phyloP scores from a whole-genome alignment of 2,113 vertebrate species.

The Morphnarchus princeps region DNA sequence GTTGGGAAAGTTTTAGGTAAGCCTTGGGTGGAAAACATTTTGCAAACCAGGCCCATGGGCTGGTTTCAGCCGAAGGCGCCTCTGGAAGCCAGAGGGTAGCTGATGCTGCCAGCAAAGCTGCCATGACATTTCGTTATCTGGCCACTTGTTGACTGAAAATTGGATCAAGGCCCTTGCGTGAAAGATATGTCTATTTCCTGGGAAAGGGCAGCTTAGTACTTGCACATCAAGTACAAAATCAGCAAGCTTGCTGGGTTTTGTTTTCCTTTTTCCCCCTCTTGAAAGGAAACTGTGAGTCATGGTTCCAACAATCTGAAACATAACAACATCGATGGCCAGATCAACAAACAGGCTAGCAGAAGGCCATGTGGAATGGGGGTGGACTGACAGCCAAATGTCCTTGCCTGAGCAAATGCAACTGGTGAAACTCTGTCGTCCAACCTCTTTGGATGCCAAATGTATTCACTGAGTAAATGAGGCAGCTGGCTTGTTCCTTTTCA shows the following conservation, averaged over 20 bases:
- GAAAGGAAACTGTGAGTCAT: slow-evolving; percentile 6
- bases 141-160: not conserved
- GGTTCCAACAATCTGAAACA: not conserved
- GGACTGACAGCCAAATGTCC: not conserved
- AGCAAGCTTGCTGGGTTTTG: not conserved
- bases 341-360: slow-evolving; percentile 27
- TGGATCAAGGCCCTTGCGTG: fast-evolving
- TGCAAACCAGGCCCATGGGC: not conserved
- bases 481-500: slow-evolving; percentile 11
- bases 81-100: not conserved
- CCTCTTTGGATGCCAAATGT: not conserved
- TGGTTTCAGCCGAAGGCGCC: not conserved
- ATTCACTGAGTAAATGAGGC: not conserved
- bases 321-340: not conserved
- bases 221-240: not conserved
- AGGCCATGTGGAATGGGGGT: not conserved
- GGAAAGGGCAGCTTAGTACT: not conserved
- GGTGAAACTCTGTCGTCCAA: not conserved
- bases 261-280: not conserved
- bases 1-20: not conserved
- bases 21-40: not conserved
- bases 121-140: not conserved
- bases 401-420: not conserved
- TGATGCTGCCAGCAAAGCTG: not conserved
- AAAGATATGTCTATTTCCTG: not conserved